Evolutionary conservation across 1,140 invertebrate species (phyloP).

Genomic region (Panonychus citri): DNA sequence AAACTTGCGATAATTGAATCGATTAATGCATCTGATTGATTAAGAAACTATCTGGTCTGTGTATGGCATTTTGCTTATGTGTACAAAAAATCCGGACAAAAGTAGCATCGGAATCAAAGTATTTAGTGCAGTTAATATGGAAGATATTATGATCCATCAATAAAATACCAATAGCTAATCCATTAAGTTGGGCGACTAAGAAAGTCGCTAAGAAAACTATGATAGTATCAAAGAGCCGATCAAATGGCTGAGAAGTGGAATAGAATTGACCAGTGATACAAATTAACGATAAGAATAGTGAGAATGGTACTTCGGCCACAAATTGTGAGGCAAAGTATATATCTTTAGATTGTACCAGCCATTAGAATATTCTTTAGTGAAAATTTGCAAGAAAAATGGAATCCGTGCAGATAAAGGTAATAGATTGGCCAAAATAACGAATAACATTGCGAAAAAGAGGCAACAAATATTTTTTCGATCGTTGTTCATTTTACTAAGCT

Average conservation of each 20-base stretch:
- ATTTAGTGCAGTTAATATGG: neutral
- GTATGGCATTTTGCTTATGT: neutral
- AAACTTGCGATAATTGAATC: too few species aligned
- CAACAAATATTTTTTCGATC: neutral
- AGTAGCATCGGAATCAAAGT: neutral
- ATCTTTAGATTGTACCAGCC: slow-evolving; percentile 24
- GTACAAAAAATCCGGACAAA: slow-evolving; percentile 1
- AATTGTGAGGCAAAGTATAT: neutral
- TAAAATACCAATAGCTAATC: neutral
- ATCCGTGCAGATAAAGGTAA: neutral
- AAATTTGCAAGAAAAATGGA: neutral
- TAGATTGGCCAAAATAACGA: neutral
- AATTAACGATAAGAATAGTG: neutral
- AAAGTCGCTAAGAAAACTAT: neutral
- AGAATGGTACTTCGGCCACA: slow-evolving; percentile 3
- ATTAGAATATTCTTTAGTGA: slow-evolving; percentile 68
- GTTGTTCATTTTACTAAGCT: too few species aligned
- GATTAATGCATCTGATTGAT: too few species aligned
- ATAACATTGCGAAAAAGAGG: neutral
- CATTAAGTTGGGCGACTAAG: slow-evolving; percentile 4
- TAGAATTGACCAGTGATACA: neutral
- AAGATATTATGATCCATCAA: neutral
- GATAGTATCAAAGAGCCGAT: neutral
- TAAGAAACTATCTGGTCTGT: slow-evolving; percentile 31
- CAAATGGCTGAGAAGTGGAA: slow-evolving; percentile 18